phyloP scores from a whole-genome alignment of 2,888 invertebrate species.

The Tinea pellionella region DNA sequence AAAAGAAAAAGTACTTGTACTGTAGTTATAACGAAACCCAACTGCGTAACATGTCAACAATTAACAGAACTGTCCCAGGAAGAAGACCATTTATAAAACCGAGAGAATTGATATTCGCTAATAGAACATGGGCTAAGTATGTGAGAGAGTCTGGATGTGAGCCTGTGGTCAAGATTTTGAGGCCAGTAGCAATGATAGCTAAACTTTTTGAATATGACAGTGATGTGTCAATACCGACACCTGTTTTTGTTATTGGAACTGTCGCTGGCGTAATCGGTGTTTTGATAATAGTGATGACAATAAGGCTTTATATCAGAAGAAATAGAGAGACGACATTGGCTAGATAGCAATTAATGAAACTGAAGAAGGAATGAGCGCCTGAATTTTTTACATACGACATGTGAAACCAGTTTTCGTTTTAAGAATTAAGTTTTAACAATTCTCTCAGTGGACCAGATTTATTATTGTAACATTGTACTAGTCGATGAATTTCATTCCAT shows the following conservation, averaged over 20 bases:
- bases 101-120: constrained; percentile 67
- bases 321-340: constrained; percentile 17
- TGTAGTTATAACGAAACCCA: constrained; percentile 74
- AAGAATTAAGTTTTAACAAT: too few relatives aligned
- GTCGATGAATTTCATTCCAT: too few relatives aligned
- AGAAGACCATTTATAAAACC: constrained; percentile 69
- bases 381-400: not conserved
- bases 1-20: constrained; percentile 72
- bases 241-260: constrained; percentile 41
- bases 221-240: constrained; percentile 28
- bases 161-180: constrained; percentile 59
- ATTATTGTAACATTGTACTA: too few relatives aligned
- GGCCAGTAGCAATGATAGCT: constrained; percentile 47
- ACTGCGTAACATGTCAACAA: constrained; percentile 54
- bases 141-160: constrained; percentile 75
- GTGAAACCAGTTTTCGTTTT: too few relatives aligned
- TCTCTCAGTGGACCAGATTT: too few relatives aligned
- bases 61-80: constrained; percentile 64
- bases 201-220: constrained; percentile 28
- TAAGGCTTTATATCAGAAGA: constrained; percentile 38
- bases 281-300: constrained; percentile 45
- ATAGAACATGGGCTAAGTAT: constrained; percentile 79
- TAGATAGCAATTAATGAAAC: not conserved
- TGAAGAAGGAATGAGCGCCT: not conserved
- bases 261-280: constrained; percentile 39